Evolutionary conservation across 2,888 invertebrate species (phyloP).

Genomic region (Agriopis leucophaearia): DNA sequence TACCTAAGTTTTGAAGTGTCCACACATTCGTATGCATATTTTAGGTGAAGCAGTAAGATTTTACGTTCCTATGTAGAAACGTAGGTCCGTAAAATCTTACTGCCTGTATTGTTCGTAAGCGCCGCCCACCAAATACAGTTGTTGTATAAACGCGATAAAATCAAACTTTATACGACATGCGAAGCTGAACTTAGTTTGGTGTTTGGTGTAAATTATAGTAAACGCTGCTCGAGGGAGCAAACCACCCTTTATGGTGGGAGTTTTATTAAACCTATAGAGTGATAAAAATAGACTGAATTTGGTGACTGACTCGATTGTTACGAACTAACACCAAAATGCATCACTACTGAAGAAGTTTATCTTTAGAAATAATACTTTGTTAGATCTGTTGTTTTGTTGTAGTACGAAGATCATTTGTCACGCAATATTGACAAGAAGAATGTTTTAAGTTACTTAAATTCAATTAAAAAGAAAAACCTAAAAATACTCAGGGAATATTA

Average conservation of each 20-base stretch:
- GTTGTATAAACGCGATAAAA: conserved; percentile 75
- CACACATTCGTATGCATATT: not conserved
- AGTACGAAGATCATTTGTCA: too few species aligned
- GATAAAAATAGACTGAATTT: conserved; percentile 1
- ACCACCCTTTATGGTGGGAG: conserved; percentile 22
- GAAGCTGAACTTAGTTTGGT: conserved; percentile 63
- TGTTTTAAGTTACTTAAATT: too few species aligned
- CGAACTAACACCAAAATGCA: too few species aligned
- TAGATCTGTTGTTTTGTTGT: too few species aligned
- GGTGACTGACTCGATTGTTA: not conserved
- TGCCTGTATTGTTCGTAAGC: conserved; percentile 33
- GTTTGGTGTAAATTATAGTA: conserved; percentile 61
- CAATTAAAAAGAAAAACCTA: too few species aligned
- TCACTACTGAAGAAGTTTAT: too few species aligned
- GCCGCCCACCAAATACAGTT: conserved; percentile 80
- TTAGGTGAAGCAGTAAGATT: not conserved
- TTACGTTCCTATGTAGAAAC: not conserved
- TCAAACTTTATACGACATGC: conserved; percentile 74
- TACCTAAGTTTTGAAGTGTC: conserved; percentile 1
- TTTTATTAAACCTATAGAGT: conserved; percentile 13
- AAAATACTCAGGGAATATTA: too few species aligned
- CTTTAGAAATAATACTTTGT: too few species aligned
- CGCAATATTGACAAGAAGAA: too few species aligned
- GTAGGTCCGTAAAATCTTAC: conserved; percentile 16
- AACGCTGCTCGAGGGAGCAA: conserved; percentile 34